phyloP scores from a whole-genome alignment of 2,888 invertebrate genomes.

The Lissocephala sabroskyi region DNA sequence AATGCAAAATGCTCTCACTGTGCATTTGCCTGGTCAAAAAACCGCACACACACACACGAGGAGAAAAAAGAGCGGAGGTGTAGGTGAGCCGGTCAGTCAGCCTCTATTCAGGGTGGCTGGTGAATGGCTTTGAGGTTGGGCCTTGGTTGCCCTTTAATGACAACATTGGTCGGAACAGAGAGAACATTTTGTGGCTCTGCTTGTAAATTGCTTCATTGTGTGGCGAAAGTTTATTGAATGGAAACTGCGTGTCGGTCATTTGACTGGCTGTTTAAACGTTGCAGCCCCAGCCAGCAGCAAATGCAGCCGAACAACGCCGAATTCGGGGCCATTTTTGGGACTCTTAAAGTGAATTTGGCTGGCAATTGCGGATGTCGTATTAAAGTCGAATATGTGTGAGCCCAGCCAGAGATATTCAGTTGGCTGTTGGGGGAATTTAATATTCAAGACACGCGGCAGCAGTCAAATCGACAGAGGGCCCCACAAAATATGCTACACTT shows the following conservation, averaged over 20 bases:
- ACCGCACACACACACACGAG: constrained; percentile 6
- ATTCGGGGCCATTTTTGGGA: too few relatives aligned
- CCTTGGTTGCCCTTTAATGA: constrained; percentile 43
- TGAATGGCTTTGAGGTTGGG: constrained; percentile 9
- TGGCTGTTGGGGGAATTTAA: too few relatives aligned
- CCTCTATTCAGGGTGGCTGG: too few relatives aligned
- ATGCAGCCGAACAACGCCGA: too few relatives aligned
- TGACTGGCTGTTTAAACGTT: constrained; percentile 17
- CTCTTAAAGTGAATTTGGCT: too few relatives aligned
- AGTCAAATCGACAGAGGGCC: too few relatives aligned
- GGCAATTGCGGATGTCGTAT: too few relatives aligned
- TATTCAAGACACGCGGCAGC: too few relatives aligned
- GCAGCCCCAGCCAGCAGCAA: constrained; percentile 6
- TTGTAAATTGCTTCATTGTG: constrained; percentile 56
- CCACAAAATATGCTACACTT: too few relatives aligned
- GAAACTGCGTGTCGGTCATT: constrained; percentile 43
- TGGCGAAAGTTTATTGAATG: constrained; percentile 51
- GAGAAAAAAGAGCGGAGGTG: constrained; percentile 21
- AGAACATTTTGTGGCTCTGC: not conserved
- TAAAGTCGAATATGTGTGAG: too few relatives aligned
- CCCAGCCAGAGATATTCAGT: too few relatives aligned
- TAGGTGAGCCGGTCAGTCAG: constrained; percentile 5
- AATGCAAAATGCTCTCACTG: constrained; percentile 57
- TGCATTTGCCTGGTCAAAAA: constrained; percentile 25
- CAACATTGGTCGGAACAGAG: constrained; percentile 20